Evolutionary conservation across 1,140 invertebrate genomes (phyloP), one percentile per base, ranked within the genome.

Genomic region (Camponotus vicinus): DNA sequence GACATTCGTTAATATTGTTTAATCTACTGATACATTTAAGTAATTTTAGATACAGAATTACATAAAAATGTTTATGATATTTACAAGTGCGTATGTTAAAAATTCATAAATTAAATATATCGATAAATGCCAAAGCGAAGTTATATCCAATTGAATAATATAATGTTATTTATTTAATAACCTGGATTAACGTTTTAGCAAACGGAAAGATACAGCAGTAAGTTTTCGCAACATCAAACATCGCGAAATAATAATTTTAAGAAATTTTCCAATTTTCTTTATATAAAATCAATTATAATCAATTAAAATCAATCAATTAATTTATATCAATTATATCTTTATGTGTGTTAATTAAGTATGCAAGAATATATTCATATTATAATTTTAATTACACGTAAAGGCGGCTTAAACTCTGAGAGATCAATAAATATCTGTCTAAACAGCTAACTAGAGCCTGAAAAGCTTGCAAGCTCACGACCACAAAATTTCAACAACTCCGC

Each of bases 401-500:
- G 9, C n/a, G 5, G 27, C 13, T 49, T 66, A 27, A 34, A 64
- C 13, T 52, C 15, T 15, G 11, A n/a, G 32, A 42, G 9, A 70
- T 67, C 40, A 45, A 78, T 64, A 59, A 76, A 45, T 78, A 78
- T 13, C n/a, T 34, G 18, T 49, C 42, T 67, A 66, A 64, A 78
- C 8, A 79, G 21, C 21, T 70, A 57, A 80, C 9, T 79, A 55
- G 45, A 40, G 27, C 42, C 64, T 21, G 9, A 8, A n/a, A 77
- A 78, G 34, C 49, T 80, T 21, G 8, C 37, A 40, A 67, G 34
- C 45, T 37, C 69, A 61, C 63, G 6, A 11, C 0, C 34, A n/a
- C 42, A 32, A 80, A 80, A 70, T 80, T 80, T 80, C 64, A 42
- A 70, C 34, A 57, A 42, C 34, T 80, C 52, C 52, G 9, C 45